Evolutionary conservation across 2,113 vertebrate genomes (phyloP).

Genomic region (Scophthalmus maximus): DNA sequence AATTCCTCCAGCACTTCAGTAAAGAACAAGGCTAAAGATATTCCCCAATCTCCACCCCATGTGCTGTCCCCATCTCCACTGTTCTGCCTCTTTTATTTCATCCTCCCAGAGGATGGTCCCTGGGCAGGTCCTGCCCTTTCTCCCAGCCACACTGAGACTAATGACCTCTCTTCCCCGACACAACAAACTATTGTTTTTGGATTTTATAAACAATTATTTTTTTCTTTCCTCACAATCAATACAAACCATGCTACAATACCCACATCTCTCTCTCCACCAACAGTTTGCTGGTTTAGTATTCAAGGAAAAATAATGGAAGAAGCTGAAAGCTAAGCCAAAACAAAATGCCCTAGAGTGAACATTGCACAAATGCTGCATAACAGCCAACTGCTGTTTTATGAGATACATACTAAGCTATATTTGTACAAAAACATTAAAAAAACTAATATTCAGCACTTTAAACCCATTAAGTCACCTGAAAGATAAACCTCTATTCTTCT

Average conservation of each 20-base stretch:
- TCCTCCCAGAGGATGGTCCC: slow-evolving; percentile 31
- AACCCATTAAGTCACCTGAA: slow-evolving; percentile 48
- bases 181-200: not conserved
- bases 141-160: slow-evolving; percentile 46
- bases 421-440: slow-evolving; percentile 1
- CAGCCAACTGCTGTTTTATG: not conserved
- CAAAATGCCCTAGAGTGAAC: not conserved
- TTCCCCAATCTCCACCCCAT: not conserved
- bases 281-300: not conserved
- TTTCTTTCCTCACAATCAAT: not conserved
- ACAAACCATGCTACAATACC: not conserved
- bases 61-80: not conserved
- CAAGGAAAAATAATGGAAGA: slow-evolving; percentile 6
- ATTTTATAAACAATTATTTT: slow-evolving; percentile 4
- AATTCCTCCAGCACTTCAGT: not conserved
- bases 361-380: slow-evolving; percentile 21
- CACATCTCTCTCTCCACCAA: not conserved
- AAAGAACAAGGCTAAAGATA: not conserved
- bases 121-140: slow-evolving; percentile 28
- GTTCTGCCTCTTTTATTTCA: not conserved
- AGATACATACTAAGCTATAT: slow-evolving; percentile 8
- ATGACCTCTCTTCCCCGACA: slow-evolving; percentile 27
- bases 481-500: slow-evolving; percentile 39
- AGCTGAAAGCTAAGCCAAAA: slow-evolving; percentile 23
- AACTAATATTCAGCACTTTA: slow-evolving; percentile 32